phyloP scores from a whole-genome alignment of 23 tunicate species.

The Phallusia fumigata region DNA sequence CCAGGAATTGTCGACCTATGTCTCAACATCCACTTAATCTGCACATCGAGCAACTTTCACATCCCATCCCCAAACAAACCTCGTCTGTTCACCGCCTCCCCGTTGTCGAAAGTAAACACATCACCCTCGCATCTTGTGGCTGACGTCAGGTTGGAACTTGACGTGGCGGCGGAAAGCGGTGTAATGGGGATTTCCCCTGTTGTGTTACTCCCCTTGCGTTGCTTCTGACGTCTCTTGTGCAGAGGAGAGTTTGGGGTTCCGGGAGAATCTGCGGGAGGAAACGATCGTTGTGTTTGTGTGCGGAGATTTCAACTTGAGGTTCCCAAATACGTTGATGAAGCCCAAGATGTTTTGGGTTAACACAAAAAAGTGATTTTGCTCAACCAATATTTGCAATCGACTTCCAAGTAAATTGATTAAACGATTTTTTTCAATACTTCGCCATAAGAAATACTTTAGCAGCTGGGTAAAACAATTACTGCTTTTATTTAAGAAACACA shows the following conservation, averaged over 20 bases:
- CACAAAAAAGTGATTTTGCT: too few species aligned
- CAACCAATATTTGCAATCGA: too few species aligned
- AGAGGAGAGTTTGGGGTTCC: slow-evolving; percentile 78
- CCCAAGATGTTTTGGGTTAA: too few species aligned
- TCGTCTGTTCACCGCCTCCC: slow-evolving; percentile 26
- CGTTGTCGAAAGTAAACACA: slow-evolving; percentile 79
- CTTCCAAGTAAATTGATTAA: too few species aligned
- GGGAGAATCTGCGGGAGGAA: slow-evolving; percentile 55
- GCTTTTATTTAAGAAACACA: too few species aligned
- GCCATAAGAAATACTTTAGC: too few species aligned
- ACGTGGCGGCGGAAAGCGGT: slow-evolving; percentile 29
- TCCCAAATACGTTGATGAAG: too few species aligned
- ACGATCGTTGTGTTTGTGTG: not conserved
- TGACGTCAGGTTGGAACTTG: slow-evolving; percentile 28
- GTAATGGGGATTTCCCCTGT: slow-evolving; percentile 50
- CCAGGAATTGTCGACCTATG: too few species aligned
- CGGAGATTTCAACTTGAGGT: not conserved
- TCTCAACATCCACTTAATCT: too few species aligned
- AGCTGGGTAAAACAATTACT: too few species aligned
- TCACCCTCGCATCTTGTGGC: slow-evolving; percentile 64
- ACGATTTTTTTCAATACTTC: too few species aligned
- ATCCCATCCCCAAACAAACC: slow-evolving; percentile 22
- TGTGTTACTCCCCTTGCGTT: slow-evolving; percentile 42
- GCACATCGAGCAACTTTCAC: too few species aligned
- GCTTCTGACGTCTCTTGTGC: slow-evolving; percentile 43